Evolutionary conservation across 2,797 vertebrate genomes (phyloP).

Genomic region (Pseudomugil tenellus): DNA sequence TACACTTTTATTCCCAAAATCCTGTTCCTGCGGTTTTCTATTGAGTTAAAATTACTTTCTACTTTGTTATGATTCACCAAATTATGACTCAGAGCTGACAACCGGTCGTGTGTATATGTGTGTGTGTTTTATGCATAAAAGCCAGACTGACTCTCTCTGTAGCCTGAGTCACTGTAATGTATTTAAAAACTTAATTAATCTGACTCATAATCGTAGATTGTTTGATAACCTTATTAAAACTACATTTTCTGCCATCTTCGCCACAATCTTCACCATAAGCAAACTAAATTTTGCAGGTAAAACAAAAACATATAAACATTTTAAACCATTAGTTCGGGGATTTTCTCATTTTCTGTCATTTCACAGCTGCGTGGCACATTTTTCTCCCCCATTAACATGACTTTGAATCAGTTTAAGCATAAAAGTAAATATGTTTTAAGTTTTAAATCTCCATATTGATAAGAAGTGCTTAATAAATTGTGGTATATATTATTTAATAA

Average conservation of each 20-base stretch:
- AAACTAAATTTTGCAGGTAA: too few relatives aligned
- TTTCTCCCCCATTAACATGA: not conserved
- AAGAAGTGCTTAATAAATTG: too few relatives aligned
- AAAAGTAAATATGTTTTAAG: not conserved
- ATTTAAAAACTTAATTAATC: constrained; percentile 22
- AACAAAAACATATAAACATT: not conserved
- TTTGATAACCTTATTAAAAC: constrained; percentile 4
- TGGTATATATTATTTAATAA: not conserved
- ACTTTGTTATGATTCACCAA: constrained; percentile 35
- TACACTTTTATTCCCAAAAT: constrained; percentile 2
- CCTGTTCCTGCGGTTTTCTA: not conserved
- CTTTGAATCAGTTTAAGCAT: not conserved
- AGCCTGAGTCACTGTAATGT: constrained; percentile 48
- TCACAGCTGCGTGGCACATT: not conserved
- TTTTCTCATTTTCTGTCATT: not conserved
- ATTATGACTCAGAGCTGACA: constrained; percentile 52
- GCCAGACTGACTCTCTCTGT: constrained; percentile 42
- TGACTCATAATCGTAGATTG: constrained; percentile 8
- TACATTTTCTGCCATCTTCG: not conserved
- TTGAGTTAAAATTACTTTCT: constrained; percentile 14
- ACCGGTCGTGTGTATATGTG: not conserved
- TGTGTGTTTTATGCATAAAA: not conserved
- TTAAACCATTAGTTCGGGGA: not conserved
- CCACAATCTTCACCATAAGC: not conserved
- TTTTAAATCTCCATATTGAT: not conserved